phyloP scores from a whole-genome alignment of 2,113 vertebrate genomes.

The Corythaixoides concolor region DNA sequence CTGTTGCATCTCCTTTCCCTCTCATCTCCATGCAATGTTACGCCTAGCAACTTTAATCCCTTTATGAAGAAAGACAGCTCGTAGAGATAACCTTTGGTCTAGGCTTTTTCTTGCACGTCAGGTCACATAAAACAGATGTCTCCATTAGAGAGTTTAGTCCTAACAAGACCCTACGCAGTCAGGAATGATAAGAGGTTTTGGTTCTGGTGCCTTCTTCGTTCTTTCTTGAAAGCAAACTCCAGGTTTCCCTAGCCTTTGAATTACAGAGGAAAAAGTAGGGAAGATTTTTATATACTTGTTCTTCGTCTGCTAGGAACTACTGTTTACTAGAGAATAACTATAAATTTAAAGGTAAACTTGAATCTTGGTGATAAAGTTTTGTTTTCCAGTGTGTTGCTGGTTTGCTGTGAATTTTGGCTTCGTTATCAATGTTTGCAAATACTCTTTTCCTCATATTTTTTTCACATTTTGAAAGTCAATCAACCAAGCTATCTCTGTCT shows the following conservation, averaged over 20 bases:
- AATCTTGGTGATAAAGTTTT: neutral
- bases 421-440: neutral
- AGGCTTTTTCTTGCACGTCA: conserved; percentile 1
- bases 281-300: neutral
- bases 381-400: neutral
- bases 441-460: neutral
- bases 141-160: neutral
- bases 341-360: neutral
- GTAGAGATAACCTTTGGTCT: conserved; percentile 43
- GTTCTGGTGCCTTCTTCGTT: neutral
- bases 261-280: neutral
- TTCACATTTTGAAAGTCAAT: neutral
- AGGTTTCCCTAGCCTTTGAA: neutral
- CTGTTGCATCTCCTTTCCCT: neutral
- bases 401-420: neutral
- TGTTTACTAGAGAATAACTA: neutral
- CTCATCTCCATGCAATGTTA: neutral
- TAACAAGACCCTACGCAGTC: neutral
- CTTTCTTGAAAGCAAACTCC: neutral
- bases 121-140: conserved; percentile 6
- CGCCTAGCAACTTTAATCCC: neutral
- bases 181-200: neutral
- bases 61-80: conserved; percentile 33
- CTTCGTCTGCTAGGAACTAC: neutral
- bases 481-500: neutral